Evolutionary conservation across 2,888 invertebrate genomes (phyloP).

Genomic region (Schizaphis graminum): DNA sequence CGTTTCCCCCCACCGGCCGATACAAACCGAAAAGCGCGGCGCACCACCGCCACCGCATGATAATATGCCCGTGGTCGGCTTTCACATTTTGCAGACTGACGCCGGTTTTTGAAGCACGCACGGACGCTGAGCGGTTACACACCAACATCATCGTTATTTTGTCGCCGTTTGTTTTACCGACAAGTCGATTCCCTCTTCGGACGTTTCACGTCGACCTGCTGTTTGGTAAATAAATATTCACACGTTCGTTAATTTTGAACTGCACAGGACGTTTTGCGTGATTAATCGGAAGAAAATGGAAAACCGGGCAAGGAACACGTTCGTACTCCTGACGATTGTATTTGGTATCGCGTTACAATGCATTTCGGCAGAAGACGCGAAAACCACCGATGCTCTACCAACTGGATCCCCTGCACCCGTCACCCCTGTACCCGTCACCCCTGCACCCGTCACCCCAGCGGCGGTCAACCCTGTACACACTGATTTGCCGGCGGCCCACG

Average conservation of each 20-base stretch:
- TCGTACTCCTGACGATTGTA: not conserved
- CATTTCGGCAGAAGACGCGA: not conserved
- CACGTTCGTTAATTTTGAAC: not conserved
- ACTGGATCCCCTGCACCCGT: not conserved
- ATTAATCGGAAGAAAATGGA: not conserved
- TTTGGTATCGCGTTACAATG: not conserved
- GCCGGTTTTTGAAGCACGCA: constrained; percentile 47
- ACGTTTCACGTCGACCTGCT: not conserved
- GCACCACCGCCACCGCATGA: not conserved
- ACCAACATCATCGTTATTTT: not conserved
- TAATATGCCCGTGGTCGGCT: constrained; percentile 2
- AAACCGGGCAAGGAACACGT: not conserved
- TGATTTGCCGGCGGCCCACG: too few relatives aligned
- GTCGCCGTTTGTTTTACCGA: not conserved
- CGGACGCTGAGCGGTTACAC: not conserved
- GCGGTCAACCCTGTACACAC: not conserved
- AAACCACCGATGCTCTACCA: not conserved
- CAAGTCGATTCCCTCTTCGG: not conserved
- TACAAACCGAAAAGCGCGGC: constrained; percentile 44
- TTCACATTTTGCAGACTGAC: constrained; percentile 42
- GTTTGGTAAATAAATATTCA: not conserved
- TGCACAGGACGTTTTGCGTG: not conserved
- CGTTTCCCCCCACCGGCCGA: constrained; percentile 39
- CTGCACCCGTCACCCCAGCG: not conserved
- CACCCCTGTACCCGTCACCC: too few relatives aligned